These are phyloP conservation scores for Diorhabda carinulata DNA, from an alignment of 1,140 invertebrate species.

Conservation along the genomic window DNA sequence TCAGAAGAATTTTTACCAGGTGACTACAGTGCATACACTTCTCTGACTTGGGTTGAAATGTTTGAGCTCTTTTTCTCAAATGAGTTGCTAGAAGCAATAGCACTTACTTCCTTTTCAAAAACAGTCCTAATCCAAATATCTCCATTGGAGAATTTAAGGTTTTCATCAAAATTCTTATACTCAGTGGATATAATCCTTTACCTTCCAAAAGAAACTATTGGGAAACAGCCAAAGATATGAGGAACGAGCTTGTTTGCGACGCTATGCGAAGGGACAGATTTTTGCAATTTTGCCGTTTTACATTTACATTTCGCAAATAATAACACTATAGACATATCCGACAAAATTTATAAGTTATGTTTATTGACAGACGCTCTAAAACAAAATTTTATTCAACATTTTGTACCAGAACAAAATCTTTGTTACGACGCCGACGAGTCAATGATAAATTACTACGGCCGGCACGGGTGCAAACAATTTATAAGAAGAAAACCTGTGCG, in stretches of 20 bases:
- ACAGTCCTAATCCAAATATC: slow-evolving; percentile 9
- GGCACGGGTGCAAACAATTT: slow-evolving; percentile 33
- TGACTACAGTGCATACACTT: no score
- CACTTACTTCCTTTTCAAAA: slow-evolving; percentile 15
- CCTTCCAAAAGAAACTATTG: slow-evolving; percentile 23
- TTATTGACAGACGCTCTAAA: slow-evolving; percentile 18
- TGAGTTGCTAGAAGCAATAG: slow-evolving; percentile 14
- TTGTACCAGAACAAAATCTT: slow-evolving; percentile 18
- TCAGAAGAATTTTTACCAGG: no score
- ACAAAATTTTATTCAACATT: slow-evolving; percentile 15
- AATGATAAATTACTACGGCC: slow-evolving; percentile 29
- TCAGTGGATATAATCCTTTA: slow-evolving; percentile 21
- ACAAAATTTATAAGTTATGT: slow-evolving; percentile 21
- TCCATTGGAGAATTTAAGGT: slow-evolving; percentile 15
- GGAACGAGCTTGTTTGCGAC: slow-evolving; percentile 1
- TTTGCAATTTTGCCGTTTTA: slow-evolving; percentile 8
- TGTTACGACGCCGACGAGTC: slow-evolving; percentile 14
- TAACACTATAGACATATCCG: slow-evolving; percentile 10
- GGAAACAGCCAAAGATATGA: slow-evolving; percentile 14
- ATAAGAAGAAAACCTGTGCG: slow-evolving; percentile 29
- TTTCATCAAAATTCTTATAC: slow-evolving; percentile 9
- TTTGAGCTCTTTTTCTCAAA: slow-evolving; percentile 17
- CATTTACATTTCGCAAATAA: slow-evolving; percentile 21
- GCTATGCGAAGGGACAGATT: slow-evolving; percentile 2
- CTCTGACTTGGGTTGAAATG: no score